These are phyloP conservation scores for Andricus grossulariae DNA, from an alignment of 1,140 invertebrate species.

Conservation along the genomic window DNA sequence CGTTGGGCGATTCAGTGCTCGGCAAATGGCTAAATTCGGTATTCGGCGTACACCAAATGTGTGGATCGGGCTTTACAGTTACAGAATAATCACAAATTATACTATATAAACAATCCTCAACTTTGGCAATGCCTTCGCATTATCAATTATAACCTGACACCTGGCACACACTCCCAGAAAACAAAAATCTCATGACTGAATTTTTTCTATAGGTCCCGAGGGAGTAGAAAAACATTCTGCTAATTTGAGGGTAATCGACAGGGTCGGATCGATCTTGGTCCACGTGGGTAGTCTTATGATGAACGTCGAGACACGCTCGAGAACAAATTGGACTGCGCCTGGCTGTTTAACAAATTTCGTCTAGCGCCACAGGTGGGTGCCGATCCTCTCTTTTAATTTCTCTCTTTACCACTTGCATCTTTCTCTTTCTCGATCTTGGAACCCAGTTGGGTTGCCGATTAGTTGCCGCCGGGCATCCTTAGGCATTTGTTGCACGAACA, in stretches of 20 bases:
- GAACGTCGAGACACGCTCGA: conserved; percentile 34
- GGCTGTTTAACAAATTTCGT: conserved; percentile 71
- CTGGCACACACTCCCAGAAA: too few species aligned
- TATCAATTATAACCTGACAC: too few species aligned
- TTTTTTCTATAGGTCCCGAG: too few species aligned
- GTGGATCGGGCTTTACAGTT: too few species aligned
- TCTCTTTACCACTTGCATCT: conserved; percentile 38
- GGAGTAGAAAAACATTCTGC: background rate
- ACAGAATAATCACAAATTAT: too few species aligned
- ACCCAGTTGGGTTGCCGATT: conserved; percentile 54
- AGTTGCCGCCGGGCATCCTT: conserved; percentile 58
- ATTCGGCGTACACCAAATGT: too few species aligned
- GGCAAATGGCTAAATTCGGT: too few species aligned
- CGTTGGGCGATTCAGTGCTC: too few species aligned
- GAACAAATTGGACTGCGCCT: conserved; percentile 62
- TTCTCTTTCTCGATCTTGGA: conserved; percentile 34
- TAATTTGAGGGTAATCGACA: background rate
- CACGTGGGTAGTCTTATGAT: conserved; percentile 4
- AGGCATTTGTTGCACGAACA: conserved; percentile 66
- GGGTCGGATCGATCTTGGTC: background rate
- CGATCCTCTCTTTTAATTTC: conserved; percentile 52
- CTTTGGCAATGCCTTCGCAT: too few species aligned
- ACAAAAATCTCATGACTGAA: too few species aligned
- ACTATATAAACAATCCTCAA: too few species aligned
- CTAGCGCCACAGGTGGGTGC: conserved; percentile 64